These are phyloP conservation scores for Ctenochaetus hawaiiensis DNA, from an alignment of 2,797 vertebrate species.

Conservation along the genomic window DNA sequence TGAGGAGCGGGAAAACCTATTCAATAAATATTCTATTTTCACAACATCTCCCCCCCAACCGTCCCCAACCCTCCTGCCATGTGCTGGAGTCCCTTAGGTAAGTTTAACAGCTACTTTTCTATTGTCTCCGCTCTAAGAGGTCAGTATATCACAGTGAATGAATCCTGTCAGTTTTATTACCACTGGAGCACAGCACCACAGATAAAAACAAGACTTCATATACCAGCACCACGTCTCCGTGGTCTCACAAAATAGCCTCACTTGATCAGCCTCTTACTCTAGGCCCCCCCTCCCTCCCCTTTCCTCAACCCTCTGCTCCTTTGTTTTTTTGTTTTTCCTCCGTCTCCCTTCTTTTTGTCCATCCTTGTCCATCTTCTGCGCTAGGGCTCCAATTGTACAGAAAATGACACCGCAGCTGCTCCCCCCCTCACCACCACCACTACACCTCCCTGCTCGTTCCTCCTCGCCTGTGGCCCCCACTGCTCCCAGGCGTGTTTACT, in stretches of 20 bases:
- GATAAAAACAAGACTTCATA: conserved; percentile 89
- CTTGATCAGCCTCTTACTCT: conserved; percentile 87
- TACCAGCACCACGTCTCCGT: conserved; percentile 80
- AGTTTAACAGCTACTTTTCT: conserved; percentile 90
- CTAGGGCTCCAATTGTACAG: conserved; percentile 69
- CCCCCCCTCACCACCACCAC: conserved; percentile 14
- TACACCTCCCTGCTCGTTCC: conserved; percentile 11
- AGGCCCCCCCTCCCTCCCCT: conserved; percentile 38
- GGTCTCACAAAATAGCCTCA: conserved; percentile 86
- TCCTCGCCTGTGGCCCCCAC: conserved; percentile 59
- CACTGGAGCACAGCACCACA: conserved; percentile 84
- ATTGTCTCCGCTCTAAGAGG: conserved; percentile 89
- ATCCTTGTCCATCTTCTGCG: conserved; percentile 70
- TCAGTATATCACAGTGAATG: conserved; percentile 89
- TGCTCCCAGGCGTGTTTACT: conserved; percentile 76
- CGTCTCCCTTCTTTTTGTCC: conserved; percentile 57
- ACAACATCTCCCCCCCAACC: conserved; percentile 48
- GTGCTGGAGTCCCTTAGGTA: conserved; percentile 85
- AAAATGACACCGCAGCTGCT: conserved; percentile 74
- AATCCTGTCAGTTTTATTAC: conserved; percentile 91
- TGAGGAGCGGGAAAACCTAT: conserved; percentile 76
- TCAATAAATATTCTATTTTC: conserved; percentile 87
- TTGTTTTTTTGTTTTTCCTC: conserved; percentile 43
- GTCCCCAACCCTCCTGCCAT: conserved; percentile 56
- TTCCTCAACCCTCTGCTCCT: conserved; percentile 40